Conservation (phyloP, 2,888 invertebrate species). For the Amiota minor region DNA sequence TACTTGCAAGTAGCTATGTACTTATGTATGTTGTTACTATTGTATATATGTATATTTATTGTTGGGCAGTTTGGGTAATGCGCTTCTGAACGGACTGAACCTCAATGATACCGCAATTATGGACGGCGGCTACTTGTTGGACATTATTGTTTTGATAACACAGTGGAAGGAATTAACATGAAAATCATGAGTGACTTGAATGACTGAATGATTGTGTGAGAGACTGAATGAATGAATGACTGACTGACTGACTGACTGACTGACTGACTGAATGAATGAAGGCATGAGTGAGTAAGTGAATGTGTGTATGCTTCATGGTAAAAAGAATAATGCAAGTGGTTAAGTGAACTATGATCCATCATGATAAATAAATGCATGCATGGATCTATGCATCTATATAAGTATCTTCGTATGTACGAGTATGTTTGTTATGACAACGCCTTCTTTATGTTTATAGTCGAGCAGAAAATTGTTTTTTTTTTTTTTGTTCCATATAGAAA, state of each 20-base stretch:
- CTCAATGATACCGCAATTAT: conserved; percentile 33
- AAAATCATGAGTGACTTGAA: conserved; percentile 14
- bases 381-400: not conserved
- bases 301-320: not conserved
- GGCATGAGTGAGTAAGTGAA: not conserved
- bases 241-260: not conserved
- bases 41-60: not conserved
- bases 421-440: no score
- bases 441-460: not conserved
- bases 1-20: no score
- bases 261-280: not conserved
- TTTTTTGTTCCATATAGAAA: no score
- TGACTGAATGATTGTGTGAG: not conserved
- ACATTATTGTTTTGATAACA: conserved; percentile 28
- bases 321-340: no score
- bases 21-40: not conserved
- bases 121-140: conserved; percentile 12
- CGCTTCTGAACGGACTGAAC: conserved; percentile 42
- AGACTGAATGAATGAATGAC: not conserved
- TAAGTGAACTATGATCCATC: not conserved
- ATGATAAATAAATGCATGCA: conserved; percentile 27
- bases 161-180: conserved; percentile 16
- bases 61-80: conserved; percentile 23
- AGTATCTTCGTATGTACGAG: conserved; percentile 56
- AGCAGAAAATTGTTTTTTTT: not conserved